Conservation (phyloP, 2,113 vertebrate genomes). For the Hemiprocne comata region DNA sequence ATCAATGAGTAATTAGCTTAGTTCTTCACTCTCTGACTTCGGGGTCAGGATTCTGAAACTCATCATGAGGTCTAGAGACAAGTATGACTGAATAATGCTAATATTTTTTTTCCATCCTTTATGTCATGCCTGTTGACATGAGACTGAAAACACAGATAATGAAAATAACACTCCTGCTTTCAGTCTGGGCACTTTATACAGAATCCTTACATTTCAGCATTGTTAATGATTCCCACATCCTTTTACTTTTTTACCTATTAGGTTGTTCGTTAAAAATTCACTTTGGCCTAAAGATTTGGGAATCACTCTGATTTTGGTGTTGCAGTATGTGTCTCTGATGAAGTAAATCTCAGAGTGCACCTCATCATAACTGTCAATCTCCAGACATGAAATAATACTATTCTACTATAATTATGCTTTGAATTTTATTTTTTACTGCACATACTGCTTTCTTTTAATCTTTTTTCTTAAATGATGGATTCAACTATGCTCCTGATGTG, state of each 20-base stretch:
- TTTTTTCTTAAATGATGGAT: neutral
- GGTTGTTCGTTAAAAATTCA: neutral
- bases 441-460: neutral
- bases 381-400: neutral
- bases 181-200: neutral
- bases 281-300: neutral
- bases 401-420: neutral
- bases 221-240: neutral
- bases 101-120: fast-evolving
- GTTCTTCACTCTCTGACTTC: neutral
- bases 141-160: neutral
- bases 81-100: neutral
- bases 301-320: neutral
- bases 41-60: neutral
- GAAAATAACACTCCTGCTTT: neutral
- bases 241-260: neutral
- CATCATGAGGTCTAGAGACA: neutral
- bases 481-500: neutral
- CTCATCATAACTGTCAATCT: neutral
- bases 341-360: neutral
- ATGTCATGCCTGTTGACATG: neutral
- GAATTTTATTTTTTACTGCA: neutral
- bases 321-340: neutral
- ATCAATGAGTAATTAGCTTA: neutral
- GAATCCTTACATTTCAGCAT: neutral